Conservation (phyloP, 2,888 invertebrate genomes). For the Augiades crinisus region DNA sequence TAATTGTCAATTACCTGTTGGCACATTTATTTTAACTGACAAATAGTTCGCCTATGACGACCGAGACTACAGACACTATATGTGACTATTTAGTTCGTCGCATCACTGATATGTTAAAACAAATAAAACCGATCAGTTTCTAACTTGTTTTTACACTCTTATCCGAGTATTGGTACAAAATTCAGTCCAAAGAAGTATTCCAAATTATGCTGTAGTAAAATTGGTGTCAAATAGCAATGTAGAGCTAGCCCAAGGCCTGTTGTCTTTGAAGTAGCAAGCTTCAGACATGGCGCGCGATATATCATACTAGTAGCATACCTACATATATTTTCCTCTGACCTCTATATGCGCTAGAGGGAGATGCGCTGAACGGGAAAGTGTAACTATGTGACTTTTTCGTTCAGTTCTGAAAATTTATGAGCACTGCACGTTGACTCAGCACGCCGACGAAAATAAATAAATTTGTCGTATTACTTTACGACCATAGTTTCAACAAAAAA, state of each 20-base stretch:
- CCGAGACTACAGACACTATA: background rate
- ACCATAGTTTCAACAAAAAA: too few relatives aligned
- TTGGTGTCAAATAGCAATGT: slow-evolving; percentile 23
- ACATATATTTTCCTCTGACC: slow-evolving; percentile 12
- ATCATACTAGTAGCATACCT: slow-evolving; percentile 17
- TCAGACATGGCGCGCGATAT: slow-evolving; percentile 16
- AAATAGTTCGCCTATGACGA: slow-evolving; percentile 14
- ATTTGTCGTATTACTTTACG: too few relatives aligned
- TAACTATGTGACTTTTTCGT: background rate
- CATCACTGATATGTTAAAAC: background rate
- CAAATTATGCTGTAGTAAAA: slow-evolving; percentile 11
- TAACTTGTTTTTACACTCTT: too few relatives aligned
- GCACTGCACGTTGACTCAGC: too few relatives aligned
- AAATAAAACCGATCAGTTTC: background rate
- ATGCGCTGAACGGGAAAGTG: slow-evolving; percentile 1
- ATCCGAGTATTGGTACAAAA: background rate
- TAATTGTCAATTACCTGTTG: slow-evolving; percentile 28
- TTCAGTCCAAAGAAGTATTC: background rate
- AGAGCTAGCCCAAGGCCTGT: slow-evolving; percentile 23
- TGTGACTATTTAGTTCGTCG: background rate
- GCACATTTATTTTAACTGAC: slow-evolving; percentile 26
- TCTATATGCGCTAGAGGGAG: slow-evolving; percentile 4
- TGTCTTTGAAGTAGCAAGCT: slow-evolving; percentile 23
- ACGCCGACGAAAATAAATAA: too few relatives aligned
- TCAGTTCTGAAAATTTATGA: background rate